Percentiles rank a stretch among this genome's conserved stretches.
Evolutionary conservation across 2,113 vertebrate genomes (phyloP).

Genomic region (Gambusia holbrooki): DNA sequence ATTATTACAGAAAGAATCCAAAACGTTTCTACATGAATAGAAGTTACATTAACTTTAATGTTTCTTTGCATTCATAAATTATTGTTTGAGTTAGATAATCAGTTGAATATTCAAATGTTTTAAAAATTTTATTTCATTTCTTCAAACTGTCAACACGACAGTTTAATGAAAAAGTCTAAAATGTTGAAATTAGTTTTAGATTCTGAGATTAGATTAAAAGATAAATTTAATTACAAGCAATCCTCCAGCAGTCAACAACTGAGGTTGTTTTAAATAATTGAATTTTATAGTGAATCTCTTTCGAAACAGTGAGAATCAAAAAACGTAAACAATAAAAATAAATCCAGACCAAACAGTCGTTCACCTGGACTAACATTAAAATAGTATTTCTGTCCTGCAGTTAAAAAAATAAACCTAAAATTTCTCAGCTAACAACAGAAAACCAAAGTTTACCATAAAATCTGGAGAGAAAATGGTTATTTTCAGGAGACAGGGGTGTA

Average conservation of each 20-base stretch:
- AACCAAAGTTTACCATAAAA: neutral
- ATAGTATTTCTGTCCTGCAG: neutral
- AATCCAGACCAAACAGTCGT: neutral
- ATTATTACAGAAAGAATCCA: neutral
- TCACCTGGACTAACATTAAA: neutral
- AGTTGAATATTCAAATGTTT: neutral
- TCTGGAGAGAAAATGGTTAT: neutral
- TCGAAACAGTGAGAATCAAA: neutral
- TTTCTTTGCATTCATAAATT: neutral
- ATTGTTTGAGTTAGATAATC: neutral
- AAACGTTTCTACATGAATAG: too few relatives aligned
- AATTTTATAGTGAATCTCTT: neutral
- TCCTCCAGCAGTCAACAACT: neutral
- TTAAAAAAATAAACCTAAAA: neutral
- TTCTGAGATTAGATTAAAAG: neutral
- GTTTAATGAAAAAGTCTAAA: neutral
- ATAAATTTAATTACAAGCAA: neutral
- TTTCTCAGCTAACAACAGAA: neutral
- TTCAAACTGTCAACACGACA: neutral
- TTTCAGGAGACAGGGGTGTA: neutral
- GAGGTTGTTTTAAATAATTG: neutral
- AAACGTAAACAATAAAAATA: neutral
- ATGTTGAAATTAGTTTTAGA: neutral
- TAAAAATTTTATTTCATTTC: neutral
- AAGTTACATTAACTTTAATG: neutral